Evolutionary conservation across 1,140 invertebrate species (phyloP), one percentile per base, ranked within the genome.

Genomic region (Pachyrhynchus sulphureomaculatus): DNA sequence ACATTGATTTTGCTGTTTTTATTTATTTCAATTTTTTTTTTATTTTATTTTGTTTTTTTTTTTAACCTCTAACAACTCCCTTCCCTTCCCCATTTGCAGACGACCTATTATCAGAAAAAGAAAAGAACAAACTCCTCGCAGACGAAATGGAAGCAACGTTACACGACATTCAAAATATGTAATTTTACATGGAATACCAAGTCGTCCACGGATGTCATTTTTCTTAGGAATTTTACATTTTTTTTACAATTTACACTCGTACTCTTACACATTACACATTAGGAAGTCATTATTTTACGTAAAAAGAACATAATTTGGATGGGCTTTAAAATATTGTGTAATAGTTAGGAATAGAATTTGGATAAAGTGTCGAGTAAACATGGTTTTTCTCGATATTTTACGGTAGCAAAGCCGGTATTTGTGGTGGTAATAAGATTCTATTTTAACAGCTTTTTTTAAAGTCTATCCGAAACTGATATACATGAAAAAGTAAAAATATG

Each of bases 141-240:
- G 92, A 96, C 78, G 97, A 99, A 81, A 98, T 99, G 92, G 96
- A 99, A 81, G 89, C 92, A 74, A 98, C 96, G 75, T 89, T 99
- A 81, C 93, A 97, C 86, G 95, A 98, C 84, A 96, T 98, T 82
- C 95, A 98, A 84, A 97, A 96, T 82, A 96, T 97, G 93, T 97
- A 93, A 89, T 86, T 76, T 42, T 42, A 18, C 18, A 42, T 20
- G 2, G 39, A 12, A 6, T 42, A 42, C 18, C 39, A 20, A 42
- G 20, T 37, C 3, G 34, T 18, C 17, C 34, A 18, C 34, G 4
- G 34, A 37, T 37, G 17, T 42, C 37, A 20, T 18, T 42, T 42
- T 21, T 20, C 39, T 20, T 42, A 42, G 18, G 2, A 20, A 20
- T 42, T 20, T 37, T 18, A 42, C 15, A 42, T 21, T 18, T 21